Evolutionary conservation across 2,113 vertebrate species (phyloP).

Genomic region (Plotosus lineatus): DNA sequence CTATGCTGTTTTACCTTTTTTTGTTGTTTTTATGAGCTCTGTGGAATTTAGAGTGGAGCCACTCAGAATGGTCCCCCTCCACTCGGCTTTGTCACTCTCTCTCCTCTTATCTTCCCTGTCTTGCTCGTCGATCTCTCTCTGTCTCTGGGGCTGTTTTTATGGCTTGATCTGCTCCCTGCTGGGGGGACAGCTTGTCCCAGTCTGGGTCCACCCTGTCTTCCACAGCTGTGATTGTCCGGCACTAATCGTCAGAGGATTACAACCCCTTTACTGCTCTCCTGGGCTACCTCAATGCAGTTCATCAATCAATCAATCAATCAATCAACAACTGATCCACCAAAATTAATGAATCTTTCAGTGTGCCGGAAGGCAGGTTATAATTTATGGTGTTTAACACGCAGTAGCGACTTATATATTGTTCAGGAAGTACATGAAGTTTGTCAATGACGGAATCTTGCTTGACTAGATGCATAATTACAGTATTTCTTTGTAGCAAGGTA

Average conservation of each 20-base stretch:
- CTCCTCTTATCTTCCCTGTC: slow-evolving; percentile 43
- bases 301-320: slow-evolving; percentile 39
- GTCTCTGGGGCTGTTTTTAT: slow-evolving; percentile 37
- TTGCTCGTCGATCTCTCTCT: slow-evolving; percentile 27
- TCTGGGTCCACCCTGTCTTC: slow-evolving; percentile 57
- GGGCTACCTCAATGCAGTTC: slow-evolving; percentile 29
- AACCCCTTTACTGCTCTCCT: slow-evolving; percentile 54
- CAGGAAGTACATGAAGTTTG: background rate
- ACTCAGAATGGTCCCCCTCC: slow-evolving; percentile 47
- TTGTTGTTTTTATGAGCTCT: slow-evolving; percentile 57
- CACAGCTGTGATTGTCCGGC: slow-evolving; percentile 54
- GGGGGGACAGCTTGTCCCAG: slow-evolving; percentile 59
- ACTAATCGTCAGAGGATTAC: slow-evolving; percentile 61
- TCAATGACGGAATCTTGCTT: slow-evolving; percentile 34
- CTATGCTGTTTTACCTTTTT: slow-evolving; percentile 28
- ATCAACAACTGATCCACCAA: slow-evolving; percentile 1
- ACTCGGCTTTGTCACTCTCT: slow-evolving; percentile 39
- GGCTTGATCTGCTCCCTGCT: slow-evolving; percentile 38
- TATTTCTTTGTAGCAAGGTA: slow-evolving; percentile 19
- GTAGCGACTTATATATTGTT: slow-evolving; percentile 26
- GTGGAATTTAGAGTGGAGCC: slow-evolving; percentile 64
- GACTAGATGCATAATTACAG: slow-evolving; percentile 50
- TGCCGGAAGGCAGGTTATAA: slow-evolving; percentile 11
- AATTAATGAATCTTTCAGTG: slow-evolving; percentile 27
- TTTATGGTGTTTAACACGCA: slow-evolving; percentile 1